A percentile compares a stretch with the other conserved stretches of the same genome.
Evolutionary conservation across 2,888 invertebrate species (phyloP).

Genomic region (Thymelicus sylvestris): DNA sequence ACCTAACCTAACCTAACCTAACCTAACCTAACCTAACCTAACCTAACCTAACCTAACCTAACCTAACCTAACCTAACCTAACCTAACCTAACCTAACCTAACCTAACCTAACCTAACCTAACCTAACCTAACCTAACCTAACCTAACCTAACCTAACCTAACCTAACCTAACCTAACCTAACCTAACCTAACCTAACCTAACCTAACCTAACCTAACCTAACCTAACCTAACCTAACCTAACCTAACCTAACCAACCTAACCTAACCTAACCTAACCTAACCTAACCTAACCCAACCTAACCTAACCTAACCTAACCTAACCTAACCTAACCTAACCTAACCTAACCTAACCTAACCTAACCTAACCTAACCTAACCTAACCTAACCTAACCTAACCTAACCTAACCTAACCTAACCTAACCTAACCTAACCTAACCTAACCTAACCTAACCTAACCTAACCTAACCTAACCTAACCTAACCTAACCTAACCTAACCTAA

Average conservation of each 20-base stretch:
- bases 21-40: constrained; percentile 32
- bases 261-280: constrained; percentile 44
- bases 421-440: not conserved
- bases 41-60: constrained; percentile 35
- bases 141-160: constrained; percentile 35
- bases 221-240: constrained; percentile 43
- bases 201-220: constrained; percentile 22
- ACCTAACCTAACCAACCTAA: too few relatives aligned
- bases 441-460: too few relatives aligned
- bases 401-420: not conserved
- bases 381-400: constrained; percentile 3
- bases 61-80: constrained; percentile 37
- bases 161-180: constrained; percentile 42
- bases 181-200: constrained; percentile 39
- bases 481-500: not conserved
- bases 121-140: constrained; percentile 38
- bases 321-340: constrained; percentile 37
- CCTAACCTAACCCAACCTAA: constrained; percentile 27
- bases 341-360: constrained; percentile 15
- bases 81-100: constrained; percentile 36
- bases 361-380: constrained; percentile 7
- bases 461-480: not conserved
- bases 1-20: constrained; percentile 34
- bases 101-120: constrained; percentile 38
- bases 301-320: constrained; percentile 16